Percentiles rank a stretch among this genome's conserved stretches.
Conservation (phyloP, 2,113 vertebrate species). For the Dolichotis patagonum region DNA sequence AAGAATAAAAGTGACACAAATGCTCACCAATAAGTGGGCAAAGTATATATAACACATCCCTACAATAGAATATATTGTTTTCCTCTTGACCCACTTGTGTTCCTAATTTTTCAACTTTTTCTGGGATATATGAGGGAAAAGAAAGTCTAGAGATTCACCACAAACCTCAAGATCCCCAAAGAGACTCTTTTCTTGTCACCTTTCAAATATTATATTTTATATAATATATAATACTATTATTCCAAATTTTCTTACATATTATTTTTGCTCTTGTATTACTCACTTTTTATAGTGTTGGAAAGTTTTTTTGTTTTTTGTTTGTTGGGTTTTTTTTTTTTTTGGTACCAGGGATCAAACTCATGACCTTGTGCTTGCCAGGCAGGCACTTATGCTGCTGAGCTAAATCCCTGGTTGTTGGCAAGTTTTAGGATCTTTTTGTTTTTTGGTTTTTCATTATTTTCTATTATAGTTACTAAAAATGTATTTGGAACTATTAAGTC, state of each 20-base stretch:
- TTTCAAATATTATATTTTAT: too few relatives aligned
- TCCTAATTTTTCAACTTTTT: background rate
- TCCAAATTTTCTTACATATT: background rate
- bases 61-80: background rate
- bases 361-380: too few relatives aligned
- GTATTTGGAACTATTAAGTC: background rate
- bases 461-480: background rate
- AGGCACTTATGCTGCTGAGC: too few relatives aligned
- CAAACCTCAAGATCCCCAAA: background rate
- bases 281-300: background rate
- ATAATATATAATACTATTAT: background rate
- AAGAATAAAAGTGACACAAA: background rate
- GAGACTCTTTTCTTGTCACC: too few relatives aligned
- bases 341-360: too few relatives aligned
- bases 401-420: background rate
- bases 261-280: background rate
- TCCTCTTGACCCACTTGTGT: background rate
- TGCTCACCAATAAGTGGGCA: background rate
- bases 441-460: background rate
- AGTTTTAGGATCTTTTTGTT: background rate
- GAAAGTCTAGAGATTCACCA: background rate
- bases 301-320: conserved; percentile 8
- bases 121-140: background rate
- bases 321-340: too few relatives aligned
- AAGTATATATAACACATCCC: background rate